Percentiles rank a stretch among this genome's conserved stretches.
Evolutionary conservation across 1,140 invertebrate genomes (phyloP).

Genomic region (Batillaria attramentaria): DNA sequence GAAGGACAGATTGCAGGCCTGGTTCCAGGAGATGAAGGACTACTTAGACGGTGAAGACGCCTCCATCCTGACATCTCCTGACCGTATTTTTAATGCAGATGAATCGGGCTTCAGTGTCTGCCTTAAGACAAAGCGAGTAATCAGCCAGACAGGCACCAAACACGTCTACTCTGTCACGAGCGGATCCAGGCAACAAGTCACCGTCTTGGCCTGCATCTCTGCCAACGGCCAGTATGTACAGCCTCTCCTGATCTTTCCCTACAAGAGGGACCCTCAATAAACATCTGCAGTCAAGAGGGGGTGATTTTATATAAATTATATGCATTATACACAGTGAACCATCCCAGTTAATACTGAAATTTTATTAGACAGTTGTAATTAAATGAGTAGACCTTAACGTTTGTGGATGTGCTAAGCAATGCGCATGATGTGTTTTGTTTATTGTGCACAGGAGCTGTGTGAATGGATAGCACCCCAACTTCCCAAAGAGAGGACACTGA

Average conservation of each 20-base stretch:
- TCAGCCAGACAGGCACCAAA: conserved; percentile 26
- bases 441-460: no score
- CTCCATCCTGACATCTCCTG: conserved; percentile 21
- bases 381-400: no score
- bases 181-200: neutral
- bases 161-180: neutral
- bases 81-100: conserved; percentile 29
- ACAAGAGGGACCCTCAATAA: neutral
- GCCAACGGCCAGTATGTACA: conserved; percentile 9
- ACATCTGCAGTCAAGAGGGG: no score
- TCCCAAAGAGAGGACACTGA: no score
- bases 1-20: conserved; percentile 9
- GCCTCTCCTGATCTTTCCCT: conserved; percentile 11
- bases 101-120: conserved; percentile 32
- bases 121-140: conserved; percentile 15
- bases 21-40: conserved; percentile 33
- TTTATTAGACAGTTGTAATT: no score
- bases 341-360: no score
- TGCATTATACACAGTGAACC: no score
- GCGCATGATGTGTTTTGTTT: no score
- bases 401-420: no score
- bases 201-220: conserved; percentile 8
- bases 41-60: conserved; percentile 8
- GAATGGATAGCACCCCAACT: no score
- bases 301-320: no score